These are phyloP conservation scores for Heliconius hortense DNA, from an alignment of 2,888 invertebrate species.

Conservation along the genomic window DNA sequence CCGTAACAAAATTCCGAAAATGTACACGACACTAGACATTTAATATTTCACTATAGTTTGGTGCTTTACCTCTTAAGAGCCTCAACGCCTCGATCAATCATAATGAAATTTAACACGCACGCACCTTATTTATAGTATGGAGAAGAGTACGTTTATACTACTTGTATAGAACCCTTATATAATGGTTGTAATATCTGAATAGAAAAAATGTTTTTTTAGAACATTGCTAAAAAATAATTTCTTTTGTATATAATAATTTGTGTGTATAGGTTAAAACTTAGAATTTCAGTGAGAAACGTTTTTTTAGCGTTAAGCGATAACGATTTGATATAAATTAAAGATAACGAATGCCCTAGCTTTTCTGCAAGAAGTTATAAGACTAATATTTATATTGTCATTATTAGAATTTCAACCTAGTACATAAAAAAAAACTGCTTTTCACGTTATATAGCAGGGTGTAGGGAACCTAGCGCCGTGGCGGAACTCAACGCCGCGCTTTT, in stretches of 20 bases:
- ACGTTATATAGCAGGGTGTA: no score
- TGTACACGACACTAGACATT: background rate
- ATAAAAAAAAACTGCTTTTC: no score
- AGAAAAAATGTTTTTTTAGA: background rate
- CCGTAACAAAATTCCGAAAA: conserved; percentile 4
- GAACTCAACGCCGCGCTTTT: no score
- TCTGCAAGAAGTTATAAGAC: background rate
- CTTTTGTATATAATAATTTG: no score
- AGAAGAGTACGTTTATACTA: background rate
- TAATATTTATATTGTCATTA: background rate
- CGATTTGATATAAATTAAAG: no score
- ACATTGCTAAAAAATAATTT: no score
- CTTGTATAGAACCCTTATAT: background rate
- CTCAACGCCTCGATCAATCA: conserved; percentile 15
- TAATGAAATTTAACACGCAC: conserved; percentile 16
- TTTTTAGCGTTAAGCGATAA: no score
- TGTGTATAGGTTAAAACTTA: no score
- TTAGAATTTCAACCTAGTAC: background rate
- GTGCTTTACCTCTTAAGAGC: conserved; percentile 13
- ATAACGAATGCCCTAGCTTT: no score
- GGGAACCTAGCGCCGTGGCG: no score
- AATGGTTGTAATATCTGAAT: background rate
- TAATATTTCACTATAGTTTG: conserved; percentile 8
- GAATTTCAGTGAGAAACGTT: no score
- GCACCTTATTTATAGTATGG: conserved; percentile 9